These are phyloP conservation scores for Heterocephalus glaber DNA, from an alignment of 2,113 vertebrate genomes.

Conservation along the genomic window DNA sequence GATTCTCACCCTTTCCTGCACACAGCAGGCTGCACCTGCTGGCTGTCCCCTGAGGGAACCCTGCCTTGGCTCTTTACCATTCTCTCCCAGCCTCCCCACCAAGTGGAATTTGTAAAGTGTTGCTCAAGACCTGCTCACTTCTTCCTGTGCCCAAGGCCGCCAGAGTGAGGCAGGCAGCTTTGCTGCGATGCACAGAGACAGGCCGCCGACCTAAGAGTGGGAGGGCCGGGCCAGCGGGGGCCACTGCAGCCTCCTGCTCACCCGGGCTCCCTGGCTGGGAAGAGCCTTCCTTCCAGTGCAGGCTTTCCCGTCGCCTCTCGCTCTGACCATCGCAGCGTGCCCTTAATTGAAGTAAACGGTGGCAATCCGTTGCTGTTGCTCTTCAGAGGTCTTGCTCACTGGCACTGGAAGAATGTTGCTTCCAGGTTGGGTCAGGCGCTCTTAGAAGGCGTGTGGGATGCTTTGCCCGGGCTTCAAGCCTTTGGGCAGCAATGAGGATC, in stretches of 20 bases:
- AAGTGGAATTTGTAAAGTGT: background rate
- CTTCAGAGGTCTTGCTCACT: background rate
- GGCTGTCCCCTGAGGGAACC: background rate
- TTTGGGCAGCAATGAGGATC: too few species aligned
- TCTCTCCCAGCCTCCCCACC: too few species aligned
- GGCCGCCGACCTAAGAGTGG: background rate
- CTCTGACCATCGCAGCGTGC: too few species aligned
- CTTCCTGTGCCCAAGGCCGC: background rate
- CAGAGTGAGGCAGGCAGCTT: accelerated
- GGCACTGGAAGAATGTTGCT: background rate
- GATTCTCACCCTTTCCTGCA: background rate
- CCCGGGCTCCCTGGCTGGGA: background rate
- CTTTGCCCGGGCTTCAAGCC: background rate
- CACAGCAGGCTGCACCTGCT: background rate
- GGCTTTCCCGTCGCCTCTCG: background rate
- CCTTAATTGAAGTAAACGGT: background rate
- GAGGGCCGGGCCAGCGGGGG: background rate
- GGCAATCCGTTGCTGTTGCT: background rate
- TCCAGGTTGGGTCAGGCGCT: background rate
- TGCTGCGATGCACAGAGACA: too few species aligned
- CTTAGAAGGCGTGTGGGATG: background rate
- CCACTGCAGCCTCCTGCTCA: background rate
- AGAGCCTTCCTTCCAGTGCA: background rate
- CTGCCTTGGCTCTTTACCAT: accelerated
- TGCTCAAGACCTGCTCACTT: background rate